Base-by-base conservation (phyloP, 2,797 vertebrate genomes). In the Lithobates pipiens region DNA sequence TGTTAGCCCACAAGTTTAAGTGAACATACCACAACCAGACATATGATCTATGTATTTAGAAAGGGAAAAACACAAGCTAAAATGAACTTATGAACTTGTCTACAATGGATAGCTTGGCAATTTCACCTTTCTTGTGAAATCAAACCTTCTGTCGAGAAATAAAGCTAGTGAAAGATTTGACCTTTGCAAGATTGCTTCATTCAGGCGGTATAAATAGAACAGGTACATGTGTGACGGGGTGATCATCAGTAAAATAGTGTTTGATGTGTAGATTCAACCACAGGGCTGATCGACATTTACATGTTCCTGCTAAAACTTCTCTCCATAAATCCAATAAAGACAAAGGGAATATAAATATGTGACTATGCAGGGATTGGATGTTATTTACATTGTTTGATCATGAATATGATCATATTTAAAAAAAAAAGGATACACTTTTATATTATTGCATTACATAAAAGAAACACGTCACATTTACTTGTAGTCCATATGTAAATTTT, bases 181-280 rank as follows among this genome's bases (percentile, higher is more conserved):
- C 85, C 85, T 87, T 87, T 85, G 69, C 81, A 36, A 77, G 57
- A 86, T 67, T 39, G 23, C 61, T 73, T 71, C 70, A 68, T 78
- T 74, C 69, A 83, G 25, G 25, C 13, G 57, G 46, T 70, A 87
- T 78, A 86, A 83, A 75, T 78, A 86, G 75, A 83, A 50, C 69
- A 57, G 46, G 57, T 61, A 87, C 44, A 67, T 25, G 67, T 69
- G 68, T 57, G 44, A 23, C 25, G 46, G 34, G 46, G 25, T 76
- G 39, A 79, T 57, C 70, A 83, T 74, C 76, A 29, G 57, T 63
- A 75, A 74, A 82, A 78, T 54, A 67, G 61, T 27, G 25, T 82
- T 82, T 82, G 67, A 82, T 82, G 68, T 72, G 25, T 65, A 82
- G 36, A 36, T 65, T 54, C 29, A 36, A n/a, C 68, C 34, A 34